Base-by-base conservation (phyloP, 2,888 invertebrate genomes). In the Rhingia campestris region DNA sequence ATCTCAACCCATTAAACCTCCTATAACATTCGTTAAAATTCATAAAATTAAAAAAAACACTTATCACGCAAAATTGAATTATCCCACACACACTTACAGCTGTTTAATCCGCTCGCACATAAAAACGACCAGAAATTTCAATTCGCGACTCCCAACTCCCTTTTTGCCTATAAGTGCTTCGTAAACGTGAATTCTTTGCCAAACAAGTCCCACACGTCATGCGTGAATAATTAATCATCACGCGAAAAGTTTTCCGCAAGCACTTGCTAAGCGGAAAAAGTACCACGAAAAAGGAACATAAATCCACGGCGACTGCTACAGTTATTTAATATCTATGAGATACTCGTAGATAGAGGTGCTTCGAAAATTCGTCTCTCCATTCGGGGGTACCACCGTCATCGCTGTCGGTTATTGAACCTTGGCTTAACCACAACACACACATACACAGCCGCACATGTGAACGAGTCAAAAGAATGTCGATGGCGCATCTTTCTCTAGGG, bases 151-250 rank as follows among this genome's bases (percentile, higher is more conserved):
- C 22, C 22, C 22, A 7, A 33, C 33, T 41, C 56, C 49, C 43
- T 73, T 56, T 33, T 10, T 22, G 22, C 22, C 32, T 45, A 30
- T 75, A 61, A 77, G 77, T 77, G 66, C 47, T 43, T 56, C 45
- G 70, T 61, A 66, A 72, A 66, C 59, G 49, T 39, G 45, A 76
- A 72, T 77, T 72, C 81, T 49, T 64, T 30, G 45, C 61, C 61
- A 56, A 81, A 72, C 59, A 73, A 54, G 72, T 76, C 61, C 51
- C 66, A 73, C 81, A 82, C 63, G 67, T 67, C 81, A 82, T 77
- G 81, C 81, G 77, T 82, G 72, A 77, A 82, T 82, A 82, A 82
- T 82, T 82, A 82, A 82, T 82, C 81, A 82, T 82, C 81, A 73
- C 56, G 73, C 67, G 73, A 77, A 82, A 82, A 82, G 61, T 77